A percentile compares a stretch with the other conserved stretches of the same genome.
These are phyloP conservation scores for Gambusia yucatana DNA, from an alignment of 2,797 vertebrate species.

Conservation along the genomic window DNA sequence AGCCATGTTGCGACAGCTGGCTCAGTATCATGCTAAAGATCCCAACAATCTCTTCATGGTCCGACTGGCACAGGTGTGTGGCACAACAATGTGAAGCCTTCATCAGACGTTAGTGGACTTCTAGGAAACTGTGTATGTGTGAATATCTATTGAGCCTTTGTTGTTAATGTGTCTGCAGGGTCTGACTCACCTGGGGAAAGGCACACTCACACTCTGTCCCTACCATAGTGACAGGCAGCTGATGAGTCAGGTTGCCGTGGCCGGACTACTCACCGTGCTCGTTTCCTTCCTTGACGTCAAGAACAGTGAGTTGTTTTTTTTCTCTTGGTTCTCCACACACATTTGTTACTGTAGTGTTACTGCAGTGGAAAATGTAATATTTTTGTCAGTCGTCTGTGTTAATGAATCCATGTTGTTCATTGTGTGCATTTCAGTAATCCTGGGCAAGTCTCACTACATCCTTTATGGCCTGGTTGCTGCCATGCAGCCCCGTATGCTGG, in stretches of 20 bases:
- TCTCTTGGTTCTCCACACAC: background rate
- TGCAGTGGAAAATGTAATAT: background rate
- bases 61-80: slow-evolving; percentile 92
- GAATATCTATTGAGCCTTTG: slow-evolving; percentile 35
- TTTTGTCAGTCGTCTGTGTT: slow-evolving; percentile 1
- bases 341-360: slow-evolving; percentile 6
- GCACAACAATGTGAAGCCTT: slow-evolving; percentile 19
- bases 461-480: slow-evolving; percentile 95
- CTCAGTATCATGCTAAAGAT: slow-evolving; percentile 98
- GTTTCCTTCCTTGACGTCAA: slow-evolving; percentile 98
- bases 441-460: slow-evolving; percentile 97
- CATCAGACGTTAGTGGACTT: slow-evolving; percentile 12
- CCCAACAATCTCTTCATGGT: slow-evolving; percentile 99
- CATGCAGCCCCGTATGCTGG: slow-evolving; percentile 98
- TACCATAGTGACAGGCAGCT: slow-evolving; percentile 98
- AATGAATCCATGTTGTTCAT: slow-evolving; percentile 24
- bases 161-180: slow-evolving; percentile 80
- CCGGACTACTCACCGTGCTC: slow-evolving; percentile 92
- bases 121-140: background rate
- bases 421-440: slow-evolving; percentile 85
- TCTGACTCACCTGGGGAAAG: slow-evolving; percentile 97
- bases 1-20: slow-evolving; percentile 95
- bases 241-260: slow-evolving; percentile 98
- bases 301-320: slow-evolving; percentile 88
- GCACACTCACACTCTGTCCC: slow-evolving; percentile 95